A percentile compares a stretch with the other conserved stretches of the same genome.
Conservation (phyloP, 2,888 invertebrate species). For the Caenorhabditis uteleia region DNA sequence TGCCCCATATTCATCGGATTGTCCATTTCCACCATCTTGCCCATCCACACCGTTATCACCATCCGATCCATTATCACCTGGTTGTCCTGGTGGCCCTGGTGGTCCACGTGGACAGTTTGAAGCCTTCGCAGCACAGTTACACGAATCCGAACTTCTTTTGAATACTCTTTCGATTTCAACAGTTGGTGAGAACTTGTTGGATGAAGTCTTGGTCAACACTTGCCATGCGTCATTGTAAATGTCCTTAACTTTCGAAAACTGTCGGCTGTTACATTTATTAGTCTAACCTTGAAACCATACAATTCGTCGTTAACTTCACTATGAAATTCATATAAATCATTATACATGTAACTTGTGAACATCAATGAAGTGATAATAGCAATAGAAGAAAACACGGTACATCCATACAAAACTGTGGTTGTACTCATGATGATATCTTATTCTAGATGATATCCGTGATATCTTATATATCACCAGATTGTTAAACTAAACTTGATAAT, state of each 20-base stretch:
- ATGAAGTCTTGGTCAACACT: slow-evolving; percentile 8
- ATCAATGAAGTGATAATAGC: slow-evolving; percentile 20
- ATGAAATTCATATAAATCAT: slow-evolving; percentile 36
- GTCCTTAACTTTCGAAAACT: slow-evolving; percentile 10
- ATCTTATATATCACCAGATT: no score
- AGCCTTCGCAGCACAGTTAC: slow-evolving; percentile 31
- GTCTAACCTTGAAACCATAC: slow-evolving; percentile 21
- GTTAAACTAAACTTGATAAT: no score
- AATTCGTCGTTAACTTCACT: slow-evolving; percentile 30
- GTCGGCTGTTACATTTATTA: not conserved
- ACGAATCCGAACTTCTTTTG: slow-evolving; percentile 13
- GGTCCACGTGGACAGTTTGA: slow-evolving; percentile 32
- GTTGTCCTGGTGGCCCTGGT: slow-evolving; percentile 31
- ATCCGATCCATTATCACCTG: slow-evolving; percentile 18
- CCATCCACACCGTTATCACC: slow-evolving; percentile 28
- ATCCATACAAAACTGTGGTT: slow-evolving; percentile 14
- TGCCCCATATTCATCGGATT: slow-evolving; percentile 17
- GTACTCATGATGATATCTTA: no score
- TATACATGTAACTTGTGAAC: slow-evolving; percentile 33
- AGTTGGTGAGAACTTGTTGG: slow-evolving; percentile 17
- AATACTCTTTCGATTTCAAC: slow-evolving; percentile 14
- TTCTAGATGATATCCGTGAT: no score
- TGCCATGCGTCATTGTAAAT: slow-evolving; percentile 40
- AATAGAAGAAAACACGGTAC: slow-evolving; percentile 20
- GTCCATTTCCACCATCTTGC: slow-evolving; percentile 9